These are phyloP conservation scores for Leptoteleia sp. DNA, from an alignment of 1,140 invertebrate genomes.

Conservation along the genomic window DNA sequence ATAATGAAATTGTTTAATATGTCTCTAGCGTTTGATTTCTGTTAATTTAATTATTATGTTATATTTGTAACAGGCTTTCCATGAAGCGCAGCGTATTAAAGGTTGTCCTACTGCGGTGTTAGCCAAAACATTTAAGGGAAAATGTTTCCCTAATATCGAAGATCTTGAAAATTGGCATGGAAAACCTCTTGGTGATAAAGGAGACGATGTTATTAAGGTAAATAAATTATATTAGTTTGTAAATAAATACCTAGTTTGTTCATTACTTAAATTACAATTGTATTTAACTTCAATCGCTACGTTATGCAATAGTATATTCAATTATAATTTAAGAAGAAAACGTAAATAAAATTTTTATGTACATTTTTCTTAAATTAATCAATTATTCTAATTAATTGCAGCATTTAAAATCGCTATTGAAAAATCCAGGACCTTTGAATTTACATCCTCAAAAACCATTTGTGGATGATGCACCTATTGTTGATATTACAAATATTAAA, in stretches of 20 bases:
- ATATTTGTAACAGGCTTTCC: conserved; percentile 84
- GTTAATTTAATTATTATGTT: neutral
- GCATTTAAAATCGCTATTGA: conserved; percentile 85
- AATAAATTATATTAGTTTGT: too few relatives aligned
- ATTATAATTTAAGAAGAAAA: too few relatives aligned
- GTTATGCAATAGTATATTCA: too few relatives aligned
- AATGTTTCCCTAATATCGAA: conserved; percentile 93
- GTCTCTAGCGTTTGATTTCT: too few relatives aligned
- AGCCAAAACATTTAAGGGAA: conserved; percentile 98
- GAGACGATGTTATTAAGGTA: conserved; percentile 88
- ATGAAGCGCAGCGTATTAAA: conserved; percentile 88
- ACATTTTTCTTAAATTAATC: too few relatives aligned
- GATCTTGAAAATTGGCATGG: conserved; percentile 98
- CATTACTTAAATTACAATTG: too few relatives aligned
- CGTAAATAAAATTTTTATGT: too few relatives aligned
- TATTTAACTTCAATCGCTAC: too few relatives aligned
- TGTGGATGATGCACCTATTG: conserved; percentile 85
- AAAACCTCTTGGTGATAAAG: conserved; percentile 93
- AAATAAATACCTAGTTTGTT: too few relatives aligned
- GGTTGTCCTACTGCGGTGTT: conserved; percentile 95
- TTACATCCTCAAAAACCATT: conserved; percentile 85
- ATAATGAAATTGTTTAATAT: too few relatives aligned
- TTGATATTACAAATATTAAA: conserved; percentile 88
- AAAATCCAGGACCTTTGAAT: conserved; percentile 83
- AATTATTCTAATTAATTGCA: too few relatives aligned